These are phyloP conservation scores for Sebastes matsubarae DNA, from an alignment of 2,797 vertebrate species.

Conservation along the genomic window DNA sequence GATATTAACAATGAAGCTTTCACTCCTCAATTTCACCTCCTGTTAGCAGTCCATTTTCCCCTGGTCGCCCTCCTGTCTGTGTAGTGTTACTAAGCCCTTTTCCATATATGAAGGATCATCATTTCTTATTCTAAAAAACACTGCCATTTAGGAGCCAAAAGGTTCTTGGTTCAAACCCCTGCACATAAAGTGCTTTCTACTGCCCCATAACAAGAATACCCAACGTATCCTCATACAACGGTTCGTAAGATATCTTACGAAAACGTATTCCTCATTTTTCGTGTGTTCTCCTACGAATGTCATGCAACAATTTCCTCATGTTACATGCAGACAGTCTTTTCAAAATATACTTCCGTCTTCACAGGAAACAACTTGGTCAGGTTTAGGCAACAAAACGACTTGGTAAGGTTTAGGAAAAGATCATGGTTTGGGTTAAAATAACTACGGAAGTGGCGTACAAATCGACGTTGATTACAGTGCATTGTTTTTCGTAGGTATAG, in stretches of 20 bases:
- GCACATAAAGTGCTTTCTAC: not conserved
- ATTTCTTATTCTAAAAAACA: conserved; percentile 58
- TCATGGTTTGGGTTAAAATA: not conserved
- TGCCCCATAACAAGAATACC: not conserved
- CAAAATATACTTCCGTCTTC: too few species aligned
- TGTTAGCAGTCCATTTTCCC: conserved; percentile 48
- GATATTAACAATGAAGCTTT: conserved; percentile 38
- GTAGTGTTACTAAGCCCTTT: conserved; percentile 36
- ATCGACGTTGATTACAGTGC: too few species aligned
- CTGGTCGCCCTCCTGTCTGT: conserved; percentile 46
- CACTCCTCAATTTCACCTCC: conserved; percentile 30
- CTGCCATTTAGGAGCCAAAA: conserved; percentile 42
- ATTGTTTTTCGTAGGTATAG: too few species aligned
- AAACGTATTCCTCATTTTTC: not conserved
- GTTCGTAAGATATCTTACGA: too few species aligned
- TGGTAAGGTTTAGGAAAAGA: not conserved
- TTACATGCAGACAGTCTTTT: too few species aligned
- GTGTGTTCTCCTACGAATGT: not conserved
- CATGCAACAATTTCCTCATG: not conserved
- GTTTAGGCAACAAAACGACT: not conserved
- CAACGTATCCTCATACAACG: too few species aligned
- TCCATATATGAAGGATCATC: conserved; percentile 63
- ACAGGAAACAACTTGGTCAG: too few species aligned
- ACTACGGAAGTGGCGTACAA: not conserved
- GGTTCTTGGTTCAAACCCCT: too few species aligned